These are phyloP conservation scores for Tachyglossus aculeatus DNA, from an alignment of 2,797 vertebrate genomes.

Conservation along the genomic window DNA sequence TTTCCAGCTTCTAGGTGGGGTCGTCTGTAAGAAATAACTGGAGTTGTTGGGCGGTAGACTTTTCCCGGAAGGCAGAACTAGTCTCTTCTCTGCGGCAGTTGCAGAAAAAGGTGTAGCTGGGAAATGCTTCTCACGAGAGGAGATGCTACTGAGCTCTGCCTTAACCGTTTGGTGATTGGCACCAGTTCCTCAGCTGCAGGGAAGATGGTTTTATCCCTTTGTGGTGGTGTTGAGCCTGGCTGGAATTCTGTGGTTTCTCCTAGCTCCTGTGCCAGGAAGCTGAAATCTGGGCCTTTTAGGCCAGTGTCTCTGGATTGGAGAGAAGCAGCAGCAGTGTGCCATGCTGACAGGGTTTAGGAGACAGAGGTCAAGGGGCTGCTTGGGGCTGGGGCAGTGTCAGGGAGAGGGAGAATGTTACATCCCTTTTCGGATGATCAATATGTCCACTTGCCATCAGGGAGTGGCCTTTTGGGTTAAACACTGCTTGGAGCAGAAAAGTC, in stretches of 20 bases:
- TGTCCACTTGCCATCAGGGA: conserved; percentile 78
- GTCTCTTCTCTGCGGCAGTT: conserved; percentile 58
- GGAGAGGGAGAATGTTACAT: conserved; percentile 68
- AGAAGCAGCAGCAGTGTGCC: conserved; percentile 11
- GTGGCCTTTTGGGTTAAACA: conserved; percentile 70
- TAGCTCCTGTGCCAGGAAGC: conserved; percentile 25
- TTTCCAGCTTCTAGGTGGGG: conserved; percentile 15
- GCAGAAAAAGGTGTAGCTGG: conserved; percentile 66
- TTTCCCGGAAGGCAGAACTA: conserved; percentile 36
- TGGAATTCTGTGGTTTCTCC: conserved; percentile 37
- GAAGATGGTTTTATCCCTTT: background rate
- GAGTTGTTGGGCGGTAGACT: conserved; percentile 43
- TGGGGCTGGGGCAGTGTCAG: conserved; percentile 54
- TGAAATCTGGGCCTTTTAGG: conserved; percentile 24
- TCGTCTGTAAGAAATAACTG: conserved; percentile 4
- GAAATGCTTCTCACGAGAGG: conserved; percentile 23
- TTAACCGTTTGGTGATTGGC: conserved; percentile 11
- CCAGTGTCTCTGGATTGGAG: conserved; percentile 24
- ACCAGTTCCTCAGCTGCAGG: background rate
- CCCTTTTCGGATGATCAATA: conserved; percentile 72
- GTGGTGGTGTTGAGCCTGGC: background rate
- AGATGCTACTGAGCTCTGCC: conserved; percentile 30
- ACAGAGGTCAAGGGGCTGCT: conserved; percentile 55
- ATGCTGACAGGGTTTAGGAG: conserved; percentile 61
- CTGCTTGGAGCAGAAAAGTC: conserved; percentile 60